Evolutionary conservation across 2,888 invertebrate species (phyloP).

Genomic region (Pristionchus japonicus): DNA sequence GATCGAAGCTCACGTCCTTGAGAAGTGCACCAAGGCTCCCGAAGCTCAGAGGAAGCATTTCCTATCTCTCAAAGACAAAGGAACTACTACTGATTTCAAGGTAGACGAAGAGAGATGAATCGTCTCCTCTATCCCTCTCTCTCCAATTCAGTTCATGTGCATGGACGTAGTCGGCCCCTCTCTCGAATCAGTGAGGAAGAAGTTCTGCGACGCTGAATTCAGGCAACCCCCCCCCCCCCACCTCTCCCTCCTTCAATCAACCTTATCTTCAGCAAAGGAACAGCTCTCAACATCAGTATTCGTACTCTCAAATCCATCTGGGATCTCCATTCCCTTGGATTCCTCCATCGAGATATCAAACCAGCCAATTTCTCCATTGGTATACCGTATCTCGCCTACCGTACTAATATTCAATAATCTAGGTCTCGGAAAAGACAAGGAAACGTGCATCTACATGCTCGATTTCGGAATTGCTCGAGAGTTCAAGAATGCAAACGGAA

Average conservation of each 20-base stretch:
- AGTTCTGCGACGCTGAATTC: slow-evolving; percentile 10
- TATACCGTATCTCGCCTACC: background rate
- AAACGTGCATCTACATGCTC: background rate
- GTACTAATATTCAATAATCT: background rate
- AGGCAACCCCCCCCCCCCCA: background rate
- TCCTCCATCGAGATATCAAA: slow-evolving; percentile 33
- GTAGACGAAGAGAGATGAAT: too few species aligned
- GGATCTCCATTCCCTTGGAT: slow-evolving; percentile 33
- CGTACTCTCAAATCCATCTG: slow-evolving; percentile 11
- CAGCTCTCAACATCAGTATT: slow-evolving; percentile 16
- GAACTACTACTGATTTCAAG: slow-evolving; percentile 35
- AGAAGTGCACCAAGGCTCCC: slow-evolving; percentile 25
- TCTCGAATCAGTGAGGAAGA: slow-evolving; percentile 24
- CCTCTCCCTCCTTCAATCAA: background rate
- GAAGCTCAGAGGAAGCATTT: background rate
- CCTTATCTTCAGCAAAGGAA: background rate
- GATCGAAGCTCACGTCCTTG: slow-evolving; percentile 33
- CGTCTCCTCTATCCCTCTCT: too few species aligned
- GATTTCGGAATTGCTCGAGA: slow-evolving; percentile 38
- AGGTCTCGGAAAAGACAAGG: slow-evolving; percentile 2
- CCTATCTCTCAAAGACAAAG: slow-evolving; percentile 23
- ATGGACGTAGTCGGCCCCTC: slow-evolving; percentile 27
- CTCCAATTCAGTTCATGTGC: slow-evolving; percentile 16
- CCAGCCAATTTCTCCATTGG: slow-evolving; percentile 37
- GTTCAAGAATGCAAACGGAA: slow-evolving; percentile 14